These are phyloP conservation scores for Alces alces DNA, from an alignment of 2,113 vertebrate genomes.

Conservation along the genomic window DNA sequence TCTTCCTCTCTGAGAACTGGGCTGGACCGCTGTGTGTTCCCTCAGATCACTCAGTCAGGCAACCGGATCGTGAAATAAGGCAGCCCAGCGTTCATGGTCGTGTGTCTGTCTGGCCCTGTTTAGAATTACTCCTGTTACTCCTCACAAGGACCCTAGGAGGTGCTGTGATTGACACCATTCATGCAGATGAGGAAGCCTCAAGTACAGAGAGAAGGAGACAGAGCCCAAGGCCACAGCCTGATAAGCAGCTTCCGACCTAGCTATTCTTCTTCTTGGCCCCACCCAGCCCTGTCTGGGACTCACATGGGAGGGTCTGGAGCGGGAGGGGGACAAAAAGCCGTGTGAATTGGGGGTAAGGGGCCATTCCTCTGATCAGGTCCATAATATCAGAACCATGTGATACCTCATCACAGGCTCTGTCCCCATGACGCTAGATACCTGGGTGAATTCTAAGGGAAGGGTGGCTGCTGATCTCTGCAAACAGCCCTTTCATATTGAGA, in stretches of 20 bases:
- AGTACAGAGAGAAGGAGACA: neutral
- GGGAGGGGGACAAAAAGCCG: fast-evolving
- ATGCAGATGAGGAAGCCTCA: neutral
- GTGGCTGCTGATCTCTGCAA: neutral
- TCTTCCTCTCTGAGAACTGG: neutral
- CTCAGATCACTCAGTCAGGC: neutral
- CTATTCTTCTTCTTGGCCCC: neutral
- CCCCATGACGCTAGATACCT: neutral
- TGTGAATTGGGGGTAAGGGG: neutral
- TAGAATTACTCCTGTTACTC: neutral
- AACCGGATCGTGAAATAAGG: neutral
- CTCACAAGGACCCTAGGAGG: neutral
- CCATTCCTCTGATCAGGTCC: neutral
- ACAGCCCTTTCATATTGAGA: neutral
- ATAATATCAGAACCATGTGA: neutral
- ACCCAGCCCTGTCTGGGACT: neutral
- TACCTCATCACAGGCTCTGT: neutral
- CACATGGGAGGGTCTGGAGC: neutral
- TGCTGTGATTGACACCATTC: neutral
- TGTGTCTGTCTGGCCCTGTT: neutral
- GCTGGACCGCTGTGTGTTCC: neutral
- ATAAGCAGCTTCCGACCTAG: neutral
- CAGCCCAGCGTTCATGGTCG: neutral
- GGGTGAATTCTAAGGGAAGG: neutral
- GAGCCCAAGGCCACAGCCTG: neutral